Evolutionary conservation across 2,797 vertebrate genomes (phyloP), one percentile per base, ranked within the genome.

Genomic region (Sebastolobus altivelis): DNA sequence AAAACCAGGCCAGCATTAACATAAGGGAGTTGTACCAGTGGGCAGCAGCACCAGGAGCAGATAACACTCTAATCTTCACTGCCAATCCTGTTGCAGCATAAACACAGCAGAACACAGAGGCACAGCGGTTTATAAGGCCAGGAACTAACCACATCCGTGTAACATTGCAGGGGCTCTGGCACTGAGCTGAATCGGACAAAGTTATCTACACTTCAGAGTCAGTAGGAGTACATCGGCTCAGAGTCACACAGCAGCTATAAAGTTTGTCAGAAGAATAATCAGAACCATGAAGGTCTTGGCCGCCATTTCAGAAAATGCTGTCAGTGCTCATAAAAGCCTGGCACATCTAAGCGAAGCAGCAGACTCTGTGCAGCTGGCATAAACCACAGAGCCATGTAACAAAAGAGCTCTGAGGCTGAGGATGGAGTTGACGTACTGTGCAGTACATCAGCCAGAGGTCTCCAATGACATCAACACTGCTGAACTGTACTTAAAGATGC

Each of bases 51-150:
- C 25, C 71, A 66, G 77, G 31, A 70, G 72, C 65, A 77, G 91
- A 93, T 92, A 88, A 88, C 78, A 33, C 22, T 77, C 33, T 20
- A 43, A 82, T 90, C 83, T 72, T 5, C 33, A 16, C 70, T 72
- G 80, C 77, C 73, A 80, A 85, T 86, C 75, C 77, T 33, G 65
- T 62, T 27, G 80, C 82, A 84, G 72, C 35, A 82, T 65, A 82
- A 79, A 90, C 79, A 83, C 27, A 79, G 65, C 65, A 72, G 27
- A 33, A 20, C 4, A 4, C 16, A 46, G 43, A 18, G 43, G 43
- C 16, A 46, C 3, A 33, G 65, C 4, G 1, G 52, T 52, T 75
- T 27, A 58, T 13, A 38, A 65, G 14, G 20, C 61, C 63, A 65
- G 55, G 38, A 80, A 37, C 54, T 40, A 25, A 69, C 33, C 72